A percentile compares a stretch with the other conserved stretches of the same genome.
Conservation (phyloP, 2,113 vertebrate species). For the Hippocampus zosterae region DNA sequence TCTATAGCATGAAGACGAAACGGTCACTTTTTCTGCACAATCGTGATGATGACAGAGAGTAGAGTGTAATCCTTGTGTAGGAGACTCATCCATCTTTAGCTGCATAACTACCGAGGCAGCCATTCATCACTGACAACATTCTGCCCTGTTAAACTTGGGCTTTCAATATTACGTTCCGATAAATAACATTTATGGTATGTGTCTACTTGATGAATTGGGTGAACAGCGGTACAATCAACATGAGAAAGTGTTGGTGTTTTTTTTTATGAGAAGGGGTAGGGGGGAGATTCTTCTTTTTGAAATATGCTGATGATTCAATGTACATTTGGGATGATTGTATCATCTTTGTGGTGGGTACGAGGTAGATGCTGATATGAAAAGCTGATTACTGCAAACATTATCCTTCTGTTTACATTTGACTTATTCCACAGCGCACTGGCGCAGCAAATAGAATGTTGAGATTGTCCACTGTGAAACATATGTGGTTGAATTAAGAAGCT, state of each 20-base stretch:
- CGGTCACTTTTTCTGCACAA: constrained; percentile 16
- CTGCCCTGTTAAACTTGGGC: constrained; percentile 44
- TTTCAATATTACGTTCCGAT: constrained; percentile 33
- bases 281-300: not conserved
- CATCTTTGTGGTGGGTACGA: not conserved
- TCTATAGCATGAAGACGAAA: constrained; percentile 14
- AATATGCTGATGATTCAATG: not conserved
- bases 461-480: not conserved
- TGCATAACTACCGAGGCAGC: constrained; percentile 37
- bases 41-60: constrained; percentile 25
- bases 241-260: constrained; percentile 4
- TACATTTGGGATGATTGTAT: constrained; percentile 12
- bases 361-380: constrained; percentile 20
- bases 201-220: constrained; percentile 31
- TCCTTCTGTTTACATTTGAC: constrained; percentile 26
- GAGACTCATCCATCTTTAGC: constrained; percentile 21
- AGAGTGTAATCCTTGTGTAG: constrained; percentile 20
- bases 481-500: not conserved
- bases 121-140: constrained; percentile 59
- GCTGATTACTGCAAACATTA: constrained; percentile 48
- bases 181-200: constrained; percentile 24
- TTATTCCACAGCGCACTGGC: constrained; percentile 56
- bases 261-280: no score
- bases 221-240: constrained; percentile 31
- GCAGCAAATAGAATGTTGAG: constrained; percentile 37